These are phyloP conservation scores for Diaperis boleti DNA, from an alignment of 2,888 invertebrate genomes.

Conservation along the genomic window DNA sequence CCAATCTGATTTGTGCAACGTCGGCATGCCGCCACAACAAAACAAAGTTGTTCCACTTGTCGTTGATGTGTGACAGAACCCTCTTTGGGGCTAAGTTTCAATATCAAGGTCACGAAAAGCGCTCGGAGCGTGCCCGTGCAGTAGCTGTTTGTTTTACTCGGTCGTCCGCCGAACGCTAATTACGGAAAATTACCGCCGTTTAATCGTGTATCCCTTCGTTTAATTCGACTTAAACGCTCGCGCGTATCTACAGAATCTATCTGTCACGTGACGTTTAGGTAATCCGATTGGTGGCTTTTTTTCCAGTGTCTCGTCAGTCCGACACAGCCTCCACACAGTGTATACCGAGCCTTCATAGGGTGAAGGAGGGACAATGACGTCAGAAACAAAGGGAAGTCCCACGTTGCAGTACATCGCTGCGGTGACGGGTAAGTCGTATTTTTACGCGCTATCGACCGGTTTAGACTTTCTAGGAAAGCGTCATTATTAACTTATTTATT, in stretches of 20 bases:
- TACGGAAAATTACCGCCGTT: neutral
- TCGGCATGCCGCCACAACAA: no score
- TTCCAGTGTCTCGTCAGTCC: slow-evolving; percentile 16
- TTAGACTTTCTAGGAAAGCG: no score
- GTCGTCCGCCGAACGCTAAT: neutral
- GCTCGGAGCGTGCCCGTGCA: neutral
- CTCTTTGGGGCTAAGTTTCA: no score
- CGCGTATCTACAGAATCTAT: neutral
- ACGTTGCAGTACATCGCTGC: slow-evolving; percentile 28
- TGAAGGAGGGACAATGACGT: slow-evolving; percentile 14
- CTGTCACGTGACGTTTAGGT: neutral
- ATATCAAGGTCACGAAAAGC: neutral
- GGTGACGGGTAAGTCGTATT: slow-evolving; percentile 17
- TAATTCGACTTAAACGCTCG: neutral
- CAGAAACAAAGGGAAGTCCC: slow-evolving; percentile 32
- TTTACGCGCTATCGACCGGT: neutral
- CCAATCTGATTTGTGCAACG: no score
- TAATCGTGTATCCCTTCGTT: neutral
- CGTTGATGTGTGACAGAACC: no score
- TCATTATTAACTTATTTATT: no score
- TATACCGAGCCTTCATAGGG: neutral
- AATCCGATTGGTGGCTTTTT: slow-evolving; percentile 18
- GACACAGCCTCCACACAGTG: neutral
- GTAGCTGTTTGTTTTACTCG: neutral
- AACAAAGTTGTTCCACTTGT: no score